A percentile compares a stretch with the other conserved stretches of the same genome.
Evolutionary conservation across 2,797 vertebrate species (phyloP).

Genomic region (Bradypodion ventrale): DNA sequence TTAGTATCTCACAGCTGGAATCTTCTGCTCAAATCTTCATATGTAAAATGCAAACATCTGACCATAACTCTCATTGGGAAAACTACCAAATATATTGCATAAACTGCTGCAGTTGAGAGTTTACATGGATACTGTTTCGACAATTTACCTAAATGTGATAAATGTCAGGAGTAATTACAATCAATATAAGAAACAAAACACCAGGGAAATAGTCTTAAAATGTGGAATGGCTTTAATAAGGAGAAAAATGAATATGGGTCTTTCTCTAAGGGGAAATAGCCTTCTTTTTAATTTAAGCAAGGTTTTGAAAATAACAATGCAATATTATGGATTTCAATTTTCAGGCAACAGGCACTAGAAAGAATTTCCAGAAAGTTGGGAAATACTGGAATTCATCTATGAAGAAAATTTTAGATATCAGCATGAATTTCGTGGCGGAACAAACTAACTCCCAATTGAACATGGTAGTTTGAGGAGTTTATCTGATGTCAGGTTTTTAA

Average conservation of each 20-base stretch:
- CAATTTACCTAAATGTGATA: constrained; percentile 27
- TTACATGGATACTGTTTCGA: constrained; percentile 1
- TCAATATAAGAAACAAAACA: constrained; percentile 6
- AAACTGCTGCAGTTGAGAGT: background rate
- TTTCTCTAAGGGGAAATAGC: constrained; percentile 15
- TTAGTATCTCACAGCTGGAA: constrained; percentile 39
- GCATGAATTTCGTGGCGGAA: background rate
- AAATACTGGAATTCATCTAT: background rate
- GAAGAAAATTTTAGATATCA: background rate
- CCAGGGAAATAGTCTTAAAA: constrained; percentile 25
- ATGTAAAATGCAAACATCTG: constrained; percentile 33
- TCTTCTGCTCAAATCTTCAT: constrained; percentile 6
- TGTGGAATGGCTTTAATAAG: background rate
- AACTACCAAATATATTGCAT: constrained; percentile 21
- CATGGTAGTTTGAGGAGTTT: background rate
- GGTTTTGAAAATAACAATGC: constrained; percentile 15
- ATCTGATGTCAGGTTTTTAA: constrained; percentile 1
- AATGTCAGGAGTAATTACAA: constrained; percentile 19
- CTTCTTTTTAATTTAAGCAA: constrained; percentile 31
- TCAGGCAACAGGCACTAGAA: background rate
- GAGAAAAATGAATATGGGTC: background rate
- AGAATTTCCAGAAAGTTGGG: background rate
- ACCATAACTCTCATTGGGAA: constrained; percentile 16
- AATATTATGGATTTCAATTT: background rate
- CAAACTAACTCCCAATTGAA: background rate